Evolutionary conservation across 30 jellyfish, hydroid and myxozoan genomes (phyloP), one percentile per base, ranked within the genome.

Genomic region (Morbakka virulenta): DNA sequence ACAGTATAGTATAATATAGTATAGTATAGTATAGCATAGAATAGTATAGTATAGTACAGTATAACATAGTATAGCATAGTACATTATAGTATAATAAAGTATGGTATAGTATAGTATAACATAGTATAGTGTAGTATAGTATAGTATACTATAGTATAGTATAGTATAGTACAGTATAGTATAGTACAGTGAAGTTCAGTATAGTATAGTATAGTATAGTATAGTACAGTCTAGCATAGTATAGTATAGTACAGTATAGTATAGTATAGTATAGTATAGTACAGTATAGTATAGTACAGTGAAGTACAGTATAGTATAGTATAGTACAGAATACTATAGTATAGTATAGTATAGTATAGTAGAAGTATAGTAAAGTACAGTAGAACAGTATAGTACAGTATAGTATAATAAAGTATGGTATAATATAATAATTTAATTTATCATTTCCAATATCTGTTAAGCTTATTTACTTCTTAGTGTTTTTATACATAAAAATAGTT

Each of bases 111-210:
- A n/a, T n/a, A n/a, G n/a, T n/a, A n/a, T n/a, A n/a, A n/a, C n/a
- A n/a, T n/a, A n/a, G n/a, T n/a, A 47, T 47, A 47, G 61, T 47
- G n/a, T 47, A 47, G 61, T 47, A 47, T 47, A 47, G 61, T 47
- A 47, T 47, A 47, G 61, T 47, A 57, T 22, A 57, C 12, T 57
- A 57, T 11, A 57, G 71, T 4, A 57, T 57, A 57, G 71, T 57
- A 57, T 57, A 57, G 71, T 57, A 57, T 57, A 57, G 71, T 57
- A 57, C 22, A 57, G 71, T 57, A 57, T 57, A 57, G 71, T 57
- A 57, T 57, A 57, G 71, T 57, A 57, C 22, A 57, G 71, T 57
- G 22, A 4, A 57, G 71, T 57, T 4, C 22, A 57, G 71, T 57
- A 57, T 57, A 57, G 71, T 57, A 57, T 57, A 57, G 71, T 57